Evolutionary conservation across 2,797 vertebrate species (phyloP).

Genomic region (Aplochiton taeniatus): DNA sequence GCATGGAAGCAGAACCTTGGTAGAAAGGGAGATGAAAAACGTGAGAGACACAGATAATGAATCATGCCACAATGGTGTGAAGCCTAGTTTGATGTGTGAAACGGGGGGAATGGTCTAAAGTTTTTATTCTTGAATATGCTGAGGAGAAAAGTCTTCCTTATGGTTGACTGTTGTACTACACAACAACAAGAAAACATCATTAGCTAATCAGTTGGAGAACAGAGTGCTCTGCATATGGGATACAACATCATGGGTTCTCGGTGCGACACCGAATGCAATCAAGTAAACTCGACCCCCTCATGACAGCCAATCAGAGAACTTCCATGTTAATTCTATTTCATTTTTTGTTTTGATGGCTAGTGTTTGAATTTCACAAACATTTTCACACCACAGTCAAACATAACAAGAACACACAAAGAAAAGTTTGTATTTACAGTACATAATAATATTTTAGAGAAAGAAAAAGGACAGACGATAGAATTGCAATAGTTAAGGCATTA

Average conservation of each 20-base stretch:
- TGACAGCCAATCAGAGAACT: not conserved
- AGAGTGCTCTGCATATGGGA: conserved; percentile 1
- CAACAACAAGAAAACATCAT: conserved; percentile 7
- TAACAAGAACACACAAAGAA: too few relatives aligned
- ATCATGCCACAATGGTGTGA: too few relatives aligned
- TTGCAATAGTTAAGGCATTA: too few relatives aligned
- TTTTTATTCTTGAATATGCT: too few relatives aligned
- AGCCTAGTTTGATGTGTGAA: too few relatives aligned
- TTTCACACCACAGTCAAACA: too few relatives aligned
- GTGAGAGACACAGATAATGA: not conserved
- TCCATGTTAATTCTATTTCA: not conserved
- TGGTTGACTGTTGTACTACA: too few relatives aligned
- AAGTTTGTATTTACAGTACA: too few relatives aligned
- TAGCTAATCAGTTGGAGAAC: not conserved
- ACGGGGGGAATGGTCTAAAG: not conserved
- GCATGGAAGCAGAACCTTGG: not conserved
- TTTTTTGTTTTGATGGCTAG: not conserved
- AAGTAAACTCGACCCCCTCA: not conserved
- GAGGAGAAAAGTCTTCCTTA: too few relatives aligned
- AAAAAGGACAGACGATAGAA: too few relatives aligned
- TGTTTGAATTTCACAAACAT: too few relatives aligned
- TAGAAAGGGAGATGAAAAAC: not conserved
- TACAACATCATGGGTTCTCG: not conserved
- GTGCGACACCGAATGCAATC: not conserved
- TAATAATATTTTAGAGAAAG: too few relatives aligned